These are phyloP conservation scores for Cossypha niveicapilla DNA, from an alignment of 2,797 vertebrate species.

Conservation along the genomic window DNA sequence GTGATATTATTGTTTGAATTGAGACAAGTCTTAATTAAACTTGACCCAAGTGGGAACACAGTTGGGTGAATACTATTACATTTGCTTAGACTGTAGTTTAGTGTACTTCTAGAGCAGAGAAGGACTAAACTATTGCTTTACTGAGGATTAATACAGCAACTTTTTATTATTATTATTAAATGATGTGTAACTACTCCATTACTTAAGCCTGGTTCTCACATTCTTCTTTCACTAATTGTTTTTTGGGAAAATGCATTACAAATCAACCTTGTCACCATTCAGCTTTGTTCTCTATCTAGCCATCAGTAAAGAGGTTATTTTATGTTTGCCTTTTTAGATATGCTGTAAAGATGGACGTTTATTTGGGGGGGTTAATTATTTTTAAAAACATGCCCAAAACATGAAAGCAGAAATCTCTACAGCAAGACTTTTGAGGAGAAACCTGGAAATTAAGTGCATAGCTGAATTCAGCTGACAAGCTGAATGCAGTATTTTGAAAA, in stretches of 20 bases:
- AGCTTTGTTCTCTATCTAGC: background rate
- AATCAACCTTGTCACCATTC: background rate
- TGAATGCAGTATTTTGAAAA: background rate
- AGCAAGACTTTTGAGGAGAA: background rate
- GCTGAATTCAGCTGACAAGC: background rate
- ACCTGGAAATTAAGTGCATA: background rate
- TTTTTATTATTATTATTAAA: background rate
- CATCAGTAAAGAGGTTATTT: background rate
- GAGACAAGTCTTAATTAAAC: conserved; percentile 24
- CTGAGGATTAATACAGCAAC: background rate
- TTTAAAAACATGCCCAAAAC: background rate
- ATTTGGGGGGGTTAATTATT: accelerated
- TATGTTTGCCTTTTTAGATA: background rate
- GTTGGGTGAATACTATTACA: background rate
- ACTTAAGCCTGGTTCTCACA: background rate
- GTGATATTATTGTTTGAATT: background rate
- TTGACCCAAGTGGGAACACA: background rate
- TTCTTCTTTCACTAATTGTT: background rate
- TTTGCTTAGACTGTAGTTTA: background rate
- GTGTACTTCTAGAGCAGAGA: background rate
- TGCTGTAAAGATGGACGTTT: background rate
- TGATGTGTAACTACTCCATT: background rate
- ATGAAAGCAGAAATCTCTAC: background rate
- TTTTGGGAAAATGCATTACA: background rate
- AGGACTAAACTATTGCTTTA: background rate